Base-by-base conservation (phyloP, 1,140 invertebrate species). In the Globodera rostochiensis region DNA sequence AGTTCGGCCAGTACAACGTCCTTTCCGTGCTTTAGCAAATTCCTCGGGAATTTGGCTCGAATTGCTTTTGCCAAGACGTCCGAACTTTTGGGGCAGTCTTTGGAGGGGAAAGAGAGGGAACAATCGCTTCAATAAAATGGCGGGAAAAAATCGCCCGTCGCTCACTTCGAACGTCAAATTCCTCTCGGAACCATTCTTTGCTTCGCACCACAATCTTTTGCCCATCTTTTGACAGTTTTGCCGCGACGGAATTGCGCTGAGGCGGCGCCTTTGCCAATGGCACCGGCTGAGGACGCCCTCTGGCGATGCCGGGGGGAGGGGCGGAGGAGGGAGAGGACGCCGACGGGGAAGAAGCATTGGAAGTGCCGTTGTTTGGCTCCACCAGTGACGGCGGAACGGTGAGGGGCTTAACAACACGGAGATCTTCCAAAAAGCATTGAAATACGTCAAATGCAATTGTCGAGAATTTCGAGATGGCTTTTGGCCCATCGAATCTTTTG, bases 11-110 rank as follows among this genome's bases (percentile, higher is more conserved):
- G 57, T 21, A 87, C 74, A 19, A 45, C 74, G 45, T 86, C 85
- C 75, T 86, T 86, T n/a, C 85, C 85, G 60, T 87, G 79, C 49
- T 82, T 84, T 21, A 78, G 76, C 57, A 86, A 73, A 66, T 86
- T 86, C 53, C 53, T 21, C 0, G 86, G 86, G 77, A 87, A 87
- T 67, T 87, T 87, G 15, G 70, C 71, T 6, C 73, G 70, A 74
- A 87, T 88, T 9, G 47, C 70, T 70, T 82, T 74, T 47, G 86
- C 79, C 46, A 78, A 50, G 11, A 88, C 46, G 36, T 67, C 64
- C n/a, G 73, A 46, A 9, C 83, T 71, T 50, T 87, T 80, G 0
- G 81, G 73, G 21, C 85, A 86, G 53, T 84, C 85, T 88, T 60
- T 21, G 84, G 80, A 53, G 13, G 60, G 9, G 53, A 9, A 45